Evolutionary conservation across 1,140 invertebrate genomes (phyloP).

Genomic region (Gonatopus flavifemur): DNA sequence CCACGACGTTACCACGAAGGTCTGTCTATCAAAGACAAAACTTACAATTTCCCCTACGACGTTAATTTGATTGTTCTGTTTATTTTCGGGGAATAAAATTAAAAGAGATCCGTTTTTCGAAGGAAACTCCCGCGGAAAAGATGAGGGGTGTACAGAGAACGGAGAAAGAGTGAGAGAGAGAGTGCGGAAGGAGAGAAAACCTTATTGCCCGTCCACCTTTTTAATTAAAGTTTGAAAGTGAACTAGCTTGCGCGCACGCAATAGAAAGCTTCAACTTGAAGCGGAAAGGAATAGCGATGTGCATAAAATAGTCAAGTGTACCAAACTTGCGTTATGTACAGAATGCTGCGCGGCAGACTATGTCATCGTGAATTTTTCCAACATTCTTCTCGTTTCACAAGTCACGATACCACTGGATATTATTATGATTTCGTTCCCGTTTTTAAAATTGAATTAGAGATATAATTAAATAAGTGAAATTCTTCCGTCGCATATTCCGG

Average conservation of each 20-base stretch:
- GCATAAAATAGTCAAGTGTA: constrained; percentile 35
- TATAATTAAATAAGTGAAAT: no score
- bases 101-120: constrained; percentile 25
- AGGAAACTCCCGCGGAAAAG: neutral
- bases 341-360: constrained; percentile 17
- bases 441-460: no score
- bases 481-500: no score
- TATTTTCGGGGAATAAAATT: constrained; percentile 31
- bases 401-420: no score
- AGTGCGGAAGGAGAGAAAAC: constrained; percentile 12
- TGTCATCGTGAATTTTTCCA: constrained; percentile 30
- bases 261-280: constrained; percentile 20
- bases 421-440: no score
- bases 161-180: neutral
- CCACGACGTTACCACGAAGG: no score
- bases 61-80: constrained; percentile 32
- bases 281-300: constrained; percentile 14
- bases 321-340: constrained; percentile 16
- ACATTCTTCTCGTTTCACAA: constrained; percentile 28
- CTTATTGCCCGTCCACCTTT: constrained; percentile 39
- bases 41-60: constrained; percentile 11
- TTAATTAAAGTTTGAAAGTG: constrained; percentile 50
- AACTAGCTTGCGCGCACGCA: constrained; percentile 24
- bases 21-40: constrained; percentile 24
- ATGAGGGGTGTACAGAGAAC: neutral